Percentiles rank a stretch among this genome's conserved stretches.
Conservation (phyloP, 2,113 vertebrate genomes). For the Sylvietta virens region DNA sequence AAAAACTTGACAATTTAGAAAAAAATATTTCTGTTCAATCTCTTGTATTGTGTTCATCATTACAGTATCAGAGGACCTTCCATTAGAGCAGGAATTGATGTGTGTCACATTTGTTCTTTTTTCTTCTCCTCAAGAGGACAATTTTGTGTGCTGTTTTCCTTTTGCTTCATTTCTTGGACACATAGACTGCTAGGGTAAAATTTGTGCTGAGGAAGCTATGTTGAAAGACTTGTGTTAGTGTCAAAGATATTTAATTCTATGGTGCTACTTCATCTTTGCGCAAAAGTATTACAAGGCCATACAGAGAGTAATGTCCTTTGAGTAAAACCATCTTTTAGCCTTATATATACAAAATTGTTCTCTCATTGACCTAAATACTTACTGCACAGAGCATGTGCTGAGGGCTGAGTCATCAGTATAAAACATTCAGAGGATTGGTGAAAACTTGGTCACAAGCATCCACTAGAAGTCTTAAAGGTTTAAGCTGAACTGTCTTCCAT, state of each 20-base stretch:
- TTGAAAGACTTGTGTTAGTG: background rate
- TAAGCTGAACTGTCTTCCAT: background rate
- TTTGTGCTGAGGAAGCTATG: background rate
- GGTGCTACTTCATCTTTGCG: background rate
- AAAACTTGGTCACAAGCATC: background rate
- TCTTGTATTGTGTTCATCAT: background rate
- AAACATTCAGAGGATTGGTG: background rate
- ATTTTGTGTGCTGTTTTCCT: background rate
- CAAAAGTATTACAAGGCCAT: background rate
- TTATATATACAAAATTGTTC: background rate
- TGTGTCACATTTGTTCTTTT: accelerated
- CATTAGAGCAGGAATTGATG: background rate
- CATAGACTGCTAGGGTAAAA: background rate
- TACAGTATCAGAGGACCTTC: background rate
- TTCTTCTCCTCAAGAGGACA: background rate
- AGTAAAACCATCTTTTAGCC: background rate
- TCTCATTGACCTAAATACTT: background rate
- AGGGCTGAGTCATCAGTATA: background rate
- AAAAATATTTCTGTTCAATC: background rate
- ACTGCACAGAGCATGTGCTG: background rate
- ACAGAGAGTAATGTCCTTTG: background rate
- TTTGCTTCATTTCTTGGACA: background rate
- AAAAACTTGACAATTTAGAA: background rate
- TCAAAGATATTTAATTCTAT: background rate
- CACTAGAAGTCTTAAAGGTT: background rate